Conservation (phyloP, 2,113 vertebrate species). For the Brienomyrus brachyistius region DNA sequence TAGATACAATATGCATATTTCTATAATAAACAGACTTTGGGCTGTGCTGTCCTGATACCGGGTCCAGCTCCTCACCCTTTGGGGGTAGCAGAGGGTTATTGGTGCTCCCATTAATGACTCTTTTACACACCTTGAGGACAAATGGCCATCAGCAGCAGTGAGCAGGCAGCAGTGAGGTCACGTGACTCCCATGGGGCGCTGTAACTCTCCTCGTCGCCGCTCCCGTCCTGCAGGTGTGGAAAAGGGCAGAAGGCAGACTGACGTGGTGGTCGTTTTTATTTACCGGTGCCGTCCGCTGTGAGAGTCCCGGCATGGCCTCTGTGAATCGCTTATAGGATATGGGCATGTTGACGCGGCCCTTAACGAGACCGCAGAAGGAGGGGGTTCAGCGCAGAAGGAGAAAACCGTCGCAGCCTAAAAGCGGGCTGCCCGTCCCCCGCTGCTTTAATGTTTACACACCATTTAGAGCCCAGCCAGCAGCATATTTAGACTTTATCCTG, state of each 20-base stretch:
- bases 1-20: background rate
- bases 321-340: background rate
- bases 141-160: background rate
- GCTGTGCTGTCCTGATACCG: background rate
- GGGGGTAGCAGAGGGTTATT: background rate
- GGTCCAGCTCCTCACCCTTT: background rate
- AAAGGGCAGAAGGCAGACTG: background rate
- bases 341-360: background rate
- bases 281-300: background rate
- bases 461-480: background rate
- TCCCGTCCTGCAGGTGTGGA: background rate
- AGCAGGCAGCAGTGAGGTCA: background rate
- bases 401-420: background rate
- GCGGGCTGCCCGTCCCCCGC: background rate
- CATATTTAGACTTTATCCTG: background rate
- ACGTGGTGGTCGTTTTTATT: background rate
- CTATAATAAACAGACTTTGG: background rate
- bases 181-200: background rate
- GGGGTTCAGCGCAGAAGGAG: background rate
- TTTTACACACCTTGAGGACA: background rate
- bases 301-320: background rate
- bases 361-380: background rate
- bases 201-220: background rate
- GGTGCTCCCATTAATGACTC: background rate
- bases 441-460: background rate